Evolutionary conservation across 1,140 invertebrate species (phyloP), one percentile per base, ranked within the genome.

Genomic region (Cecropterus lyciades): DNA sequence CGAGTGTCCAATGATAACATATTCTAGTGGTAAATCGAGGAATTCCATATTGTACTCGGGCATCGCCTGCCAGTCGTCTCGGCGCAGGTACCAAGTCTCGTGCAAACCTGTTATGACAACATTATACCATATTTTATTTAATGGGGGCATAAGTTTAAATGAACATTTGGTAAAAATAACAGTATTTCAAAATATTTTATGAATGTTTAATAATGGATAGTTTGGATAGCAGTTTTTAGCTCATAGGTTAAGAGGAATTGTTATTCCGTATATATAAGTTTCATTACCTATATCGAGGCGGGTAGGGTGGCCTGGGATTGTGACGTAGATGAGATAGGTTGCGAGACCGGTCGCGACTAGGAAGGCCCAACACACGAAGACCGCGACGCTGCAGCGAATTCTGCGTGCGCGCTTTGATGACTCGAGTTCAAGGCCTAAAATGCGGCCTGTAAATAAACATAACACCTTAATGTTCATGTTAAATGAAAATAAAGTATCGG

Each of bases 291-390:
- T 77, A 46, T 91, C 81, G 60, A 85, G 69, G 14, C 79, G 77
- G 3, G 33, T 67, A 63, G 57, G 68, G n/a, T 74, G 69, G 45
- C 67, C 71, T 11, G 73, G 67, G 20, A 84, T 52, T 10, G 75
- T 73, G 62, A 80, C 73, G 56, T 80, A 74, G 60, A 85, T 70
- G 56, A 91, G 70, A 70, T 82, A 84, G 67, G 82, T 65, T 13
- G 75, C 74, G 30, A 89, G 73, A 15, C 71, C 81, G 42, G 67
- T 70, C 16, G 84, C 82, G n/a, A 89, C 80, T 33, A 89, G 51
- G 55, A 89, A 66, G 3, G 82, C 76, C 83, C 87, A 89, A 72
- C 87, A 89, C 27, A 85, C 78, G 75, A 86, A 89, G 51, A 91
- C 87, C 5, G 81, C 89, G 13, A 88, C 81, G 65, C 84, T 85